phyloP scores from a whole-genome alignment of 2,113 vertebrate genomes.

The Panthera leo region DNA sequence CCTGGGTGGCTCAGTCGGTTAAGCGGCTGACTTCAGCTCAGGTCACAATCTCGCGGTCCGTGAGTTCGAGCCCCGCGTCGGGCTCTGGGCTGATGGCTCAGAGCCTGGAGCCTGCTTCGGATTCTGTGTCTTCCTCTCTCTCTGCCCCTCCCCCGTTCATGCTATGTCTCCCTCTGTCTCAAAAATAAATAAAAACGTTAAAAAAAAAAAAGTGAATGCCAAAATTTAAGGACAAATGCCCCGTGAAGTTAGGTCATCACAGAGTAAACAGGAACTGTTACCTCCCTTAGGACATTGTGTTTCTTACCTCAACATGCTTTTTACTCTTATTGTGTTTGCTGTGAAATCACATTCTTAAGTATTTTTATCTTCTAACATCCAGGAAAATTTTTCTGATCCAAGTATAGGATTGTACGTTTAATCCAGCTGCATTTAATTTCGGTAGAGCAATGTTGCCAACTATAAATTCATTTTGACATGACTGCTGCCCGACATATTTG shows the following conservation, averaged over 20 bases:
- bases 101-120: too few relatives aligned
- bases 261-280: not conserved
- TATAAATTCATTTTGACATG: slow-evolving; percentile 6
- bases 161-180: too few relatives aligned
- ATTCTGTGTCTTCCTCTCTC: too few relatives aligned
- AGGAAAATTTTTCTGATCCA: not conserved
- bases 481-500: not conserved
- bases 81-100: too few relatives aligned
- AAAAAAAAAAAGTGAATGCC: not conserved
- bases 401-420: not conserved
- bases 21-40: too few relatives aligned
- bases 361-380: not conserved
- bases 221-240: not conserved
- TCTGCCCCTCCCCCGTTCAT: too few relatives aligned
- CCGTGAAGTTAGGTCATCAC: not conserved
- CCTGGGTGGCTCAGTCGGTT: too few relatives aligned
- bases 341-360: not conserved
- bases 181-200: too few relatives aligned
- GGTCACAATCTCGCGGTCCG: too few relatives aligned
- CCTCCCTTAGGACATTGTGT: not conserved
- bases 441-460: not conserved
- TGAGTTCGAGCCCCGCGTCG: too few relatives aligned
- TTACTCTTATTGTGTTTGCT: not conserved
- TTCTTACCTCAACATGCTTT: not conserved
- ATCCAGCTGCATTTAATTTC: slow-evolving; percentile 14